A percentile compares a stretch with the other conserved stretches of the same genome.
Conservation (phyloP, 2,113 vertebrate genomes). For the Mesocricetus auratus region DNA sequence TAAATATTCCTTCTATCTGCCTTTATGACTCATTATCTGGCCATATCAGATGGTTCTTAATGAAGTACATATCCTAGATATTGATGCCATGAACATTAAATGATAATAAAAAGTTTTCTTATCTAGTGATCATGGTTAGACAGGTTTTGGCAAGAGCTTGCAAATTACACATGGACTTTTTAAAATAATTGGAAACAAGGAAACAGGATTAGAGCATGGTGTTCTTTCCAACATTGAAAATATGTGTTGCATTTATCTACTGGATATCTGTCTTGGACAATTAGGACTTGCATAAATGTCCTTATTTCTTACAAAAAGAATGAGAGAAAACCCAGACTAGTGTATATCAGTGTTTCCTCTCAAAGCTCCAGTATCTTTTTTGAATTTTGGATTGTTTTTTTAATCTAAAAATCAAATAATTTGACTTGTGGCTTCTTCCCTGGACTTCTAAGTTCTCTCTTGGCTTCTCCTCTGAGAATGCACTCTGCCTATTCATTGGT, state of each 20-base stretch:
- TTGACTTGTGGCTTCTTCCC: slow-evolving; percentile 14
- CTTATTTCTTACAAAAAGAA: neutral
- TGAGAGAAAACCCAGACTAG: neutral
- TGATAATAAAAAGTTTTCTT: neutral
- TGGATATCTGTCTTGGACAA: neutral
- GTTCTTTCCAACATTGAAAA: neutral
- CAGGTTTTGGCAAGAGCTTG: neutral
- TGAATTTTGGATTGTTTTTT: slow-evolving; percentile 54
- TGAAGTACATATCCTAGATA: neutral
- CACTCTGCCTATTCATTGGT: neutral
- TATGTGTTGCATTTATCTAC: neutral
- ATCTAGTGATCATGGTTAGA: neutral
- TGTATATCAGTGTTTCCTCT: neutral
- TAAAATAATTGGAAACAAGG: neutral
- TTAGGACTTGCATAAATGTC: neutral
- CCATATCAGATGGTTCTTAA: slow-evolving; percentile 2
- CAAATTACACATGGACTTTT: neutral
- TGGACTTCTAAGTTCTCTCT: neutral
- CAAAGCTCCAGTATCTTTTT: slow-evolving; percentile 31
- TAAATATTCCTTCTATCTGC: neutral
- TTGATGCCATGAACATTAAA: neutral
- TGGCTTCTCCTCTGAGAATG: neutral
- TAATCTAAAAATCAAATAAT: slow-evolving; percentile 46
- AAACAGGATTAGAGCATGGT: neutral
- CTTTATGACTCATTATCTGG: slow-evolving; percentile 47